Conservation (phyloP, 2,797 vertebrate species). For the Artibeus jamaicensis region DNA sequence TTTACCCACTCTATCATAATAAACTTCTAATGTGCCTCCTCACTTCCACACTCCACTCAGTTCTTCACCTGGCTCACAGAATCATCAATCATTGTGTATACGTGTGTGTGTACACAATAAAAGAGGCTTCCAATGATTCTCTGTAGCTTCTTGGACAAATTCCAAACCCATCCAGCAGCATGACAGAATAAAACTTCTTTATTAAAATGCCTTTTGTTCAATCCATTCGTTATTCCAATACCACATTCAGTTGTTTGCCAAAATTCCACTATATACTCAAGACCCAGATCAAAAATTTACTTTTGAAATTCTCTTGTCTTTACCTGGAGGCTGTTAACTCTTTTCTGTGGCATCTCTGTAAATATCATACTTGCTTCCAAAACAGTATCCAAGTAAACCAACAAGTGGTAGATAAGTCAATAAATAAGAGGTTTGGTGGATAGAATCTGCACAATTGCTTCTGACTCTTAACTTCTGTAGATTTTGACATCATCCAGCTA, state of each 20-base stretch:
- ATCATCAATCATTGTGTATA: background rate
- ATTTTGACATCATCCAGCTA: background rate
- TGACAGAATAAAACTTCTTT: background rate
- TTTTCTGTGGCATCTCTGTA: background rate
- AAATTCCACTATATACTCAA: background rate
- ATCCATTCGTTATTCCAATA: background rate
- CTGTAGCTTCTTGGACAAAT: background rate
- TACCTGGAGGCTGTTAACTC: background rate
- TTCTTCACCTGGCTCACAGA: background rate
- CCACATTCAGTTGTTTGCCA: background rate
- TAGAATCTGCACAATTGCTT: background rate
- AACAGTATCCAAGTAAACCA: background rate
- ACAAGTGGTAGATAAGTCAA: background rate
- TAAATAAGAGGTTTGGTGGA: background rate
- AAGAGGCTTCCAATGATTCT: background rate
- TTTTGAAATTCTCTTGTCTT: background rate
- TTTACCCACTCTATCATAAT: background rate
- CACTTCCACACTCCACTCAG: background rate
- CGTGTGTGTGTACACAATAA: background rate
- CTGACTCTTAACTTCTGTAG: background rate
- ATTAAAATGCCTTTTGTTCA: background rate
- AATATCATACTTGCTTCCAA: background rate
- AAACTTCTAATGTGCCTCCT: background rate
- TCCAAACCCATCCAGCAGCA: background rate
- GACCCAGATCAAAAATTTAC: background rate